These are phyloP conservation scores for Lasius platythorax DNA, from an alignment of 2,888 invertebrate species.

Conservation along the genomic window DNA sequence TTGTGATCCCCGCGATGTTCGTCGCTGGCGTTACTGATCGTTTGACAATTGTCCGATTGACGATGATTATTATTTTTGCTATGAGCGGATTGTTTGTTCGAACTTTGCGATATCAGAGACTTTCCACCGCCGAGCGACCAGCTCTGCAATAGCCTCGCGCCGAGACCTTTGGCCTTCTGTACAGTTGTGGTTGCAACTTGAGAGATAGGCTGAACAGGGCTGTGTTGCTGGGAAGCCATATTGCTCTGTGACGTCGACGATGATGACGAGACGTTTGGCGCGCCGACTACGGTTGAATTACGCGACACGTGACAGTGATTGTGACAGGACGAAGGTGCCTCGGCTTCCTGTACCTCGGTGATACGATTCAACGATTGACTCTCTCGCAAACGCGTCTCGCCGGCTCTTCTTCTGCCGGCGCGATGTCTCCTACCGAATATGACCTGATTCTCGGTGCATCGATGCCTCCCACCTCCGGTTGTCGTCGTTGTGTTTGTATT, in stretches of 20 bases:
- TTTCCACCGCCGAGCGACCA: conserved; percentile 80
- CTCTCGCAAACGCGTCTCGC: conserved; percentile 91
- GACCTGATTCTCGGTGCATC: conserved; percentile 82
- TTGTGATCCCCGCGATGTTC: conserved; percentile 68
- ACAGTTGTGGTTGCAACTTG: conserved; percentile 77
- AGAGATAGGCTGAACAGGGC: conserved; percentile 57
- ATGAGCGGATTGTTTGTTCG: conserved; percentile 60
- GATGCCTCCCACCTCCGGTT: conserved; percentile 79
- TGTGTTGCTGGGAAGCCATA: conserved; percentile 74
- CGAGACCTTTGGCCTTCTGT: conserved; percentile 86
- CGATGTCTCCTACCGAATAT: conserved; percentile 87
- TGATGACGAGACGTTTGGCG: conserved; percentile 65
- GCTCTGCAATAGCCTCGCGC: conserved; percentile 87
- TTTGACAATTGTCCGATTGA: conserved; percentile 62
- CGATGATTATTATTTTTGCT: conserved; percentile 63
- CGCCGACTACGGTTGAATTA: conserved; percentile 65
- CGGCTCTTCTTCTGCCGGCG: conserved; percentile 87
- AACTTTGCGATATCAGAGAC: conserved; percentile 60
- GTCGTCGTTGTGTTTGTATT: conserved; percentile 77
- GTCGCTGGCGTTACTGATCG: conserved; percentile 59
- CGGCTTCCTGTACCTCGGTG: conserved; percentile 94
- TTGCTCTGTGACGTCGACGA: conserved; percentile 73
- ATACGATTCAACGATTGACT: conserved; percentile 95
- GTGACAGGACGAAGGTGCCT: conserved; percentile 79
- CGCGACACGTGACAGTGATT: conserved; percentile 72